Evolutionary conservation across 2,797 vertebrate genomes (phyloP).

Genomic region (Siniperca obscura): DNA sequence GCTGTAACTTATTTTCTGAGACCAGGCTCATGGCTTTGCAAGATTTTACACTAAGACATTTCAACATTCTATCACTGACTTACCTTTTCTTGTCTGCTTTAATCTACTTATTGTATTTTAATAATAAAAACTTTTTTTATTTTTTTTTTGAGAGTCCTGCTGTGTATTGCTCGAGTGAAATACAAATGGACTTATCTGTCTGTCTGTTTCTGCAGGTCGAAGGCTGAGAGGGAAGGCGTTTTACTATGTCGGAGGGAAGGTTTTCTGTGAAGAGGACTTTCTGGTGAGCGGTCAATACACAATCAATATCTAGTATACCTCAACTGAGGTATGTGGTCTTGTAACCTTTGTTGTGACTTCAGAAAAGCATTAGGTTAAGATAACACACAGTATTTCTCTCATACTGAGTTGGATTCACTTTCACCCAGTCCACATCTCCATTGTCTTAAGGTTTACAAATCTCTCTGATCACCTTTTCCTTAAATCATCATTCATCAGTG

Average conservation of each 20-base stretch:
- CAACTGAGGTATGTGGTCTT: slow-evolving; percentile 1
- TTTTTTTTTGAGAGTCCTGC: neutral
- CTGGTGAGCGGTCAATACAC: slow-evolving; percentile 87
- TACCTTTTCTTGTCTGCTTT: slow-evolving; percentile 26
- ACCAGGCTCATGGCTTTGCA: slow-evolving; percentile 28
- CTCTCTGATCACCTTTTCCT: neutral
- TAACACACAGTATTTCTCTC: neutral
- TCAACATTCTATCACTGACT: slow-evolving; percentile 12
- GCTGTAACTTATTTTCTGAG: slow-evolving; percentile 60
- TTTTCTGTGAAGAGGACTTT: slow-evolving; percentile 98
- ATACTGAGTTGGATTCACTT: neutral
- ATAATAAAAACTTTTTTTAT: neutral
- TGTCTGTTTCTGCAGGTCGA: slow-evolving; percentile 85
- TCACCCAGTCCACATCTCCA: neutral
- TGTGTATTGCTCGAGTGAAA: neutral
- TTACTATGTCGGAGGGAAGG: slow-evolving; percentile 97
- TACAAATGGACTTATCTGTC: slow-evolving; percentile 10
- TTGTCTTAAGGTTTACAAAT: neutral
- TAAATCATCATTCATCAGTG: neutral
- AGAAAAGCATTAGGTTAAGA: slow-evolving; percentile 1
- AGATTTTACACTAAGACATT: slow-evolving; percentile 49
- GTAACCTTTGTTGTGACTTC: neutral
- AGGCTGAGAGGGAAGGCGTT: slow-evolving; percentile 97
- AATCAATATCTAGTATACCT: slow-evolving; percentile 13
- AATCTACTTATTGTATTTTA: slow-evolving; percentile 23